These are phyloP conservation scores for Coryphaenoides rupestris DNA, from an alignment of 2,113 vertebrate genomes.

Conservation along the genomic window DNA sequence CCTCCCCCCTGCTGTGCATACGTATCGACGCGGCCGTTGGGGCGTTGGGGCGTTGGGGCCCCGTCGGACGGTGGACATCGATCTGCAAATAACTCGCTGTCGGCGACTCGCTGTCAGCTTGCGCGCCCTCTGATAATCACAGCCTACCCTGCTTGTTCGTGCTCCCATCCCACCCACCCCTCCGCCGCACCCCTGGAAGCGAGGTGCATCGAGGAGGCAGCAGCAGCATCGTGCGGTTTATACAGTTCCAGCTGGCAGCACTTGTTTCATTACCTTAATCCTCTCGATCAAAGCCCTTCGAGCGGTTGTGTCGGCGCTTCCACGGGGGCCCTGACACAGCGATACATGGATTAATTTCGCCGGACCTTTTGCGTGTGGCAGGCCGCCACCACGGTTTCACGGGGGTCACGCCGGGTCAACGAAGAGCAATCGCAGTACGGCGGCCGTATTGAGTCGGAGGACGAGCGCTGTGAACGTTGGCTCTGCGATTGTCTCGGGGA, in stretches of 20 bases:
- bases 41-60: no score
- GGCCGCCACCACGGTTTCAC: no score
- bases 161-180: no score
- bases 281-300: slow-evolving; percentile 56
- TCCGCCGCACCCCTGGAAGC: slow-evolving; percentile 14
- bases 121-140: slow-evolving; percentile 13
- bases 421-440: no score
- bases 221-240: no score
- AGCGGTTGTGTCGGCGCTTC: slow-evolving; percentile 57
- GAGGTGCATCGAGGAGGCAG: slow-evolving; percentile 47
- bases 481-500: no score
- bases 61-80: slow-evolving; percentile 35
- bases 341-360: slow-evolving; percentile 56
- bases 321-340: slow-evolving; percentile 42
- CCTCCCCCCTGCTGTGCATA: slow-evolving; percentile 22
- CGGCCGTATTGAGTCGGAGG: no score
- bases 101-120: slow-evolving; percentile 41
- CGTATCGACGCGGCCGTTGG: slow-evolving; percentile 35
- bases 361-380: no score
- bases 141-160: background rate
- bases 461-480: no score
- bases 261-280: slow-evolving; percentile 66
- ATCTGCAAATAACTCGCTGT: slow-evolving; percentile 52
- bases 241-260: slow-evolving; percentile 56
- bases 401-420: no score